phyloP scores from a whole-genome alignment of 2,797 vertebrate genomes.

The Eremophila alpestris region DNA sequence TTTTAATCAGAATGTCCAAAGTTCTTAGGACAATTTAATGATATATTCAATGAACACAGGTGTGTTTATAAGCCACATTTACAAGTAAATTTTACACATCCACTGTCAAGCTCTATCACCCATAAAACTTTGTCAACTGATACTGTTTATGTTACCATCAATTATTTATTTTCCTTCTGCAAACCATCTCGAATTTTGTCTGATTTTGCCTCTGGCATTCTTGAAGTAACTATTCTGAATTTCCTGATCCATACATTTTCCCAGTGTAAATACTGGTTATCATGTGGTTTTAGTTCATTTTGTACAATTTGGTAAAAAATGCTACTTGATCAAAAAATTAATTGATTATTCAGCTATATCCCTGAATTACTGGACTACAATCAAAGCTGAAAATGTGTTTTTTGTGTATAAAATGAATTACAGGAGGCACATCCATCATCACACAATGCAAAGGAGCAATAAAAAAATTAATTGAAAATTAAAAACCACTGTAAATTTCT shows the following conservation, averaged over 20 bases:
- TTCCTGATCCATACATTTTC: not conserved
- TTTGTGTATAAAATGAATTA: not conserved
- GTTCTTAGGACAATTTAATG: not conserved
- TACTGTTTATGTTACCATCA: not conserved
- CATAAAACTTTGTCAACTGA: not conserved
- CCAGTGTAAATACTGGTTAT: not conserved
- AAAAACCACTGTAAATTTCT: not conserved
- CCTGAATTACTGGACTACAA: not conserved
- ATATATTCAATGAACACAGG: not conserved
- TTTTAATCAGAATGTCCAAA: not conserved
- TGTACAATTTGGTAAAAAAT: not conserved
- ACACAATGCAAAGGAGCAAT: not conserved
- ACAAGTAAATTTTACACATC: not conserved
- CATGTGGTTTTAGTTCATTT: not conserved
- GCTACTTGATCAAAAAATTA: not conserved
- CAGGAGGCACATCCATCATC: not conserved
- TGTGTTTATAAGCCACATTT: not conserved
- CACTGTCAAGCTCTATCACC: not conserved
- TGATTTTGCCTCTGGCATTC: not conserved
- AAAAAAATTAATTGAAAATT: not conserved
- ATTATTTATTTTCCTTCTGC: not conserved
- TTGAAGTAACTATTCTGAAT: not conserved
- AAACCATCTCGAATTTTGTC: not conserved
- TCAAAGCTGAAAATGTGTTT: not conserved
- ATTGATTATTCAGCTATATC: not conserved